Percentiles rank a stretch among this genome's conserved stretches.
These are phyloP conservation scores for Calcarius lapponicus DNA, from an alignment of 2,797 vertebrate genomes.

Conservation along the genomic window DNA sequence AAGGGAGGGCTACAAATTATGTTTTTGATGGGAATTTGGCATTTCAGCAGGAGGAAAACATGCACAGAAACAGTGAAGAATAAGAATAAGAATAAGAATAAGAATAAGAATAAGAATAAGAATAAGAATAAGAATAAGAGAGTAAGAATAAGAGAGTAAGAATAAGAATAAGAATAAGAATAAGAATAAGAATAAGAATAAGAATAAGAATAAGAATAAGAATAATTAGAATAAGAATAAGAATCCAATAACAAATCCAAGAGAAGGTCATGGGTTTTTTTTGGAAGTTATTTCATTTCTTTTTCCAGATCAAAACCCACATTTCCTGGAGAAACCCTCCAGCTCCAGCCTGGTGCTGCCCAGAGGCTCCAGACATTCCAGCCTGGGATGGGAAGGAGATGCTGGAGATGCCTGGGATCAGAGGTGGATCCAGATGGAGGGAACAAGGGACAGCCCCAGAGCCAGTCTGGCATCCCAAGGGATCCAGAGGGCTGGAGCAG, in stretches of 20 bases:
- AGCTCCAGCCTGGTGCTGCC: neutral
- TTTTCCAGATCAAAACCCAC: neutral
- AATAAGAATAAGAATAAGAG: too few species aligned
- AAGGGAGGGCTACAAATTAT: neutral
- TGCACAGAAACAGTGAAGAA: rapidly evolving
- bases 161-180: too few species aligned
- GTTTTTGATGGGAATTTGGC: neutral
- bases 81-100: neutral
- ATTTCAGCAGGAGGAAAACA: neutral
- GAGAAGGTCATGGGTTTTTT: neutral
- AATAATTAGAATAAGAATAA: too few species aligned
- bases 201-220: too few species aligned
- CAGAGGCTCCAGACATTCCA: neutral
- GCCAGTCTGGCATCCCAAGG: neutral
- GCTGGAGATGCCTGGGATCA: neutral
- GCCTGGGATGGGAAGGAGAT: neutral
- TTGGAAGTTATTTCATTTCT: neutral
- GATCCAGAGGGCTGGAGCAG: neutral
- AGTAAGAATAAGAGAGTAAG: too few species aligned
- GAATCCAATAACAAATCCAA: neutral
- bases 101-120: neutral
- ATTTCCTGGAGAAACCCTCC: neutral
- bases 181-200: too few species aligned
- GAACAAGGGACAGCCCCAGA: neutral
- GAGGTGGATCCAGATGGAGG: neutral